Conservation (phyloP, 2,888 invertebrate species). For the Ophion ellenae region DNA sequence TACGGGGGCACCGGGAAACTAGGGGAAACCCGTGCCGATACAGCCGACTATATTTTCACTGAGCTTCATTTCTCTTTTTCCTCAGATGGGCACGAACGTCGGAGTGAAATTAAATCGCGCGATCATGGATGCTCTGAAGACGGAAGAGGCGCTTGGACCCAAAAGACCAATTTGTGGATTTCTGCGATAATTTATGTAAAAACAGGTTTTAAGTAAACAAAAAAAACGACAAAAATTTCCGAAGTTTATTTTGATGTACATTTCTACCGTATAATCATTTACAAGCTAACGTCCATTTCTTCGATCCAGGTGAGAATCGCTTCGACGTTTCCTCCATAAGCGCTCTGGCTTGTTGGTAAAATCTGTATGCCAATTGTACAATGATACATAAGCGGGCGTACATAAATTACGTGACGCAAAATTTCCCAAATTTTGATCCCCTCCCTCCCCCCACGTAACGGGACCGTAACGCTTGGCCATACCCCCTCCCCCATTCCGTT, state of each 20-base stretch:
- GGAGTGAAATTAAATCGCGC: constrained; percentile 89
- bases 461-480: too few species aligned
- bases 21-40: too few species aligned
- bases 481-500: too few species aligned
- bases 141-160: constrained; percentile 85
- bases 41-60: too few species aligned
- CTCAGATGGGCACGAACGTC: constrained; percentile 88
- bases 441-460: too few species aligned
- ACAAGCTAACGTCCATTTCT: constrained; percentile 61
- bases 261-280: constrained; percentile 23
- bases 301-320: constrained; percentile 74
- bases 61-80: constrained; percentile 50
- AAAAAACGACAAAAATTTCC: constrained; percentile 39
- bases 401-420: too few species aligned
- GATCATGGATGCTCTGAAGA: constrained; percentile 87
- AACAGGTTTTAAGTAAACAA: constrained; percentile 30
- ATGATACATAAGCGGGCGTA: background rate
- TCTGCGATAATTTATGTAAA: constrained; percentile 78
- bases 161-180: constrained; percentile 84
- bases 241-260: background rate
- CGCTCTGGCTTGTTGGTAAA: constrained; percentile 63
- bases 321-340: constrained; percentile 75
- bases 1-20: too few species aligned
- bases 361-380: constrained; percentile 64
- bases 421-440: too few species aligned